A percentile compares a stretch with the other conserved stretches of the same genome.
These are phyloP conservation scores for Rhabdornis inornatus DNA, from an alignment of 2,113 vertebrate species.

Conservation along the genomic window DNA sequence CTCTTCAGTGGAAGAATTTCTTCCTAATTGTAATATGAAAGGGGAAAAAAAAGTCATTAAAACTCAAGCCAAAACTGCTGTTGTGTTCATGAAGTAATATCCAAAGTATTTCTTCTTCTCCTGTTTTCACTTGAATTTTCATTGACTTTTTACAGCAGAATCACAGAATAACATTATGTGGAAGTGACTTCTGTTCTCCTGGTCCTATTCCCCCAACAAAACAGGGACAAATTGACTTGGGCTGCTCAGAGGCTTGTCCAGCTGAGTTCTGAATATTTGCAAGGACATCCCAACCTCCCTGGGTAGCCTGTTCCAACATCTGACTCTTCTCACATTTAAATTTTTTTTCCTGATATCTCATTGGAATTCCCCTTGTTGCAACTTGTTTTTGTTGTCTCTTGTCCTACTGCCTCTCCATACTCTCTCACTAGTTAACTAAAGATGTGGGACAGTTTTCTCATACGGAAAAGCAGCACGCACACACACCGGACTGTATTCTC, in stretches of 20 bases:
- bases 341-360: background rate
- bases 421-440: background rate
- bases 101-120: background rate
- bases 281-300: background rate
- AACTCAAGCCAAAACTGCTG: background rate
- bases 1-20: background rate
- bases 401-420: background rate
- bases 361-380: background rate
- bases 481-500: background rate
- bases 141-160: background rate
- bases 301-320: background rate
- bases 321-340: background rate
- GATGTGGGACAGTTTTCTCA: background rate
- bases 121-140: background rate
- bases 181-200: background rate
- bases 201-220: background rate
- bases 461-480: background rate
- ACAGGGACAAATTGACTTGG: background rate
- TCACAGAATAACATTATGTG: background rate
- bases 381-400: background rate
- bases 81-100: background rate
- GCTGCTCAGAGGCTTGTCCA: background rate
- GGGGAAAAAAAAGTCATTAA: background rate
- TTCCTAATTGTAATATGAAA: background rate
- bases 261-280: background rate